Conservation (phyloP, 2,888 invertebrate species). For the Suillia variegata region DNA sequence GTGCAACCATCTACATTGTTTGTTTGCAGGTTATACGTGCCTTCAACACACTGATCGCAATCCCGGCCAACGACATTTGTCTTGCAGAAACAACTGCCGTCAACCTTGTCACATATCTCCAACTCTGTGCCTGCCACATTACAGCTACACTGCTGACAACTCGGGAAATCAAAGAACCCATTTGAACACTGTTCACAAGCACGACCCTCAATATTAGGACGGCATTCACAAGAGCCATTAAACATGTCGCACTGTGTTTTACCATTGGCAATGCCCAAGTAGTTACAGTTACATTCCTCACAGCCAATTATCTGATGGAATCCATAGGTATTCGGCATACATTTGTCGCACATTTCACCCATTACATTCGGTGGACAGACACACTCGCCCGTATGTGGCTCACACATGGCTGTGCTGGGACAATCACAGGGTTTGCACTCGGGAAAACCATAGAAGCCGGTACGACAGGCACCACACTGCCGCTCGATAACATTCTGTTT, state of each 20-base stretch:
- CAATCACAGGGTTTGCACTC: conserved; percentile 89
- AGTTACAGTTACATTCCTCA: conserved; percentile 90
- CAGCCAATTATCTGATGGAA: conserved; percentile 95
- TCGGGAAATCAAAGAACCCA: conserved; percentile 86
- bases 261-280: conserved; percentile 76
- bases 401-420: conserved; percentile 81
- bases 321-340: conserved; percentile 87
- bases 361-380: conserved; percentile 90
- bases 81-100: conserved; percentile 77
- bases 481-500: conserved; percentile 92
- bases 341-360: conserved; percentile 88
- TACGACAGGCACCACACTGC: conserved; percentile 75
- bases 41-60: conserved; percentile 86
- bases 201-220: conserved; percentile 83
- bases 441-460: conserved; percentile 95
- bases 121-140: conserved; percentile 80
- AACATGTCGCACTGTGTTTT: conserved; percentile 86
- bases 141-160: conserved; percentile 84
- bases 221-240: conserved; percentile 86
- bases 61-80: conserved; percentile 72
- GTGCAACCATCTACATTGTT: conserved; percentile 90
- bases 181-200: conserved; percentile 86
- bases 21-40: conserved; percentile 86
- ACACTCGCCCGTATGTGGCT: conserved; percentile 78
- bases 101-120: conserved; percentile 84